Conservation (phyloP, 2,797 vertebrate genomes). For the Hapalemur alaotrensis region DNA sequence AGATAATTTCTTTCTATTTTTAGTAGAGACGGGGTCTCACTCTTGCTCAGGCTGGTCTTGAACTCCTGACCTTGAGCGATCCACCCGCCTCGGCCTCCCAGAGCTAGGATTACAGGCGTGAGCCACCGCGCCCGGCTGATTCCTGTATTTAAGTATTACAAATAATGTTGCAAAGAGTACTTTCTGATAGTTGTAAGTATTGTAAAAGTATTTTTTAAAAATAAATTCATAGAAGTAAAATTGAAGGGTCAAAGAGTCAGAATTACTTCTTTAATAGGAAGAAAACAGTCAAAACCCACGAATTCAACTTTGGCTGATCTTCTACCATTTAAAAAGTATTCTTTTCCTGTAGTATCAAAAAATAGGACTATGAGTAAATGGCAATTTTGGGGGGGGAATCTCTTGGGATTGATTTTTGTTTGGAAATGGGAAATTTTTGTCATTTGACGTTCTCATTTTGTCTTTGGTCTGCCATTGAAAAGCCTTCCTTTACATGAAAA, state of each 20-base stretch:
- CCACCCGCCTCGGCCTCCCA: no score
- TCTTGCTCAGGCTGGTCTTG: no score
- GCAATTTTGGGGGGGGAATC: background rate
- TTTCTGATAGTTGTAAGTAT: background rate
- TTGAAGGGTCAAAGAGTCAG: background rate
- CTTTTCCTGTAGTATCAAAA: background rate
- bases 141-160: background rate
- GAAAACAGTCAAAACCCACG: background rate
- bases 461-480: slow-evolving; percentile 45
- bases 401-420: slow-evolving; percentile 28
- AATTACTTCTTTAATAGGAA: background rate
- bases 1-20: no score
- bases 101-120: no score
- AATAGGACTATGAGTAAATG: background rate
- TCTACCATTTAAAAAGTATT: background rate
- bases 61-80: no score
- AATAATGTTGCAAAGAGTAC: background rate
- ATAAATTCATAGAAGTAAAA: slow-evolving; percentile 17
- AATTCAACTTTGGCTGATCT: background rate
- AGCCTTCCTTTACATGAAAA: background rate
- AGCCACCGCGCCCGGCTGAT: no score
- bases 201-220: background rate
- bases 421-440: background rate
- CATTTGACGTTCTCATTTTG: background rate
- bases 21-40: no score